A percentile compares a stretch with the other conserved stretches of the same genome.
phyloP scores from a whole-genome alignment of 2,888 invertebrate species.

The Periphyllus acericola region DNA sequence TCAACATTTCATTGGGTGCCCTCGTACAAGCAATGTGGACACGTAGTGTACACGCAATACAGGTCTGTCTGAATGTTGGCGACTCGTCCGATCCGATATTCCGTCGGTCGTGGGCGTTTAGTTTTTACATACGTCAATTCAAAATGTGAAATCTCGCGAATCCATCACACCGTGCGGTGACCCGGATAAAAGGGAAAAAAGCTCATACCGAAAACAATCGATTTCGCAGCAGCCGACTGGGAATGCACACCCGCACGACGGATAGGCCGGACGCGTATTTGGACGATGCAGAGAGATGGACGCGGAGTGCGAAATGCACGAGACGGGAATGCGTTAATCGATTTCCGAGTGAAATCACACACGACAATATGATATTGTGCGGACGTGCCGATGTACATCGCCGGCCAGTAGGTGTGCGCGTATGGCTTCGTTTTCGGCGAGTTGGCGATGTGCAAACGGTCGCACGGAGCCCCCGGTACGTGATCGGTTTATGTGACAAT shows the following conservation, averaged over 20 bases:
- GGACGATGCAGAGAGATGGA: neutral
- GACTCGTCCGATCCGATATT: slow-evolving; percentile 15
- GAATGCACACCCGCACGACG: neutral
- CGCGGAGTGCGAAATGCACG: neutral
- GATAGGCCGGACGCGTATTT: neutral
- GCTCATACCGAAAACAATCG: slow-evolving; percentile 19
- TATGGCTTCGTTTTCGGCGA: neutral
- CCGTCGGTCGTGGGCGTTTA: slow-evolving; percentile 8
- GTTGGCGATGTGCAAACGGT: neutral
- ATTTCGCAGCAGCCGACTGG: neutral
- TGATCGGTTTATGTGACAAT: slow-evolving; percentile 11
- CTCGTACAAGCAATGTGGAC: neutral
- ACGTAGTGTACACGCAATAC: neutral
- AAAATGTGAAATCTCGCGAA: slow-evolving; percentile 2
- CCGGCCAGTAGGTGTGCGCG: neutral
- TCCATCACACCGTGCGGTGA: neutral
- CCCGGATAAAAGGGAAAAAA: neutral
- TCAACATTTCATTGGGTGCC: neutral
- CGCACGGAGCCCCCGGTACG: slow-evolving; percentile 10
- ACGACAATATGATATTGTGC: neutral
- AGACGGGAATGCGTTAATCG: slow-evolving; percentile 36
- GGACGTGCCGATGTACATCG: neutral
- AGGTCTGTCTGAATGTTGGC: neutral
- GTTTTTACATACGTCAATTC: slow-evolving; percentile 21
- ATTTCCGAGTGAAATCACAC: slow-evolving; percentile 38